Conservation (phyloP, 2,113 vertebrate genomes). For the Phyllostomus hastatus region DNA sequence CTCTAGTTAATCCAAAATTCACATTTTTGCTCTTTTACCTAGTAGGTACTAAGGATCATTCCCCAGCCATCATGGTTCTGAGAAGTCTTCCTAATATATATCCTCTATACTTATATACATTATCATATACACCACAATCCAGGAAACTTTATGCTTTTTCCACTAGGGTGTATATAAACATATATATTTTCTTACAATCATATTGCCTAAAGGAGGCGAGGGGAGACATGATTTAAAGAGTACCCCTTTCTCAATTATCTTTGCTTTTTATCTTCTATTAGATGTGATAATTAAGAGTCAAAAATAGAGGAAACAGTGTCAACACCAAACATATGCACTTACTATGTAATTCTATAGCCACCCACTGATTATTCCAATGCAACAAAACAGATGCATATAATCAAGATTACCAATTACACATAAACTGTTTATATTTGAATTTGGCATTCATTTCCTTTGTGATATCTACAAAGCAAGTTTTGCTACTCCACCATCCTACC, state of each 20-base stretch:
- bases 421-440: neutral
- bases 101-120: neutral
- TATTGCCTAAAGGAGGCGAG: neutral
- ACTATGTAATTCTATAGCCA: neutral
- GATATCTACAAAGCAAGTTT: neutral
- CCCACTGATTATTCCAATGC: neutral
- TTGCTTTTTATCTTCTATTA: neutral
- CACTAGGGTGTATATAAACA: neutral
- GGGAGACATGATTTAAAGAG: neutral
- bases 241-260: neutral
- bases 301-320: neutral
- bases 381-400: neutral
- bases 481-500: accelerated
- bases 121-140: neutral
- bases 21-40: neutral
- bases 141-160: neutral
- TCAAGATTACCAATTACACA: neutral
- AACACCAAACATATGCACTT: neutral
- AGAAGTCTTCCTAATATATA: neutral
- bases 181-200: neutral
- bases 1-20: neutral
- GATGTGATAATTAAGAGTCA: neutral
- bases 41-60: neutral
- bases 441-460: neutral
- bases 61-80: neutral